Base-by-base conservation (phyloP, 2,113 vertebrate genomes). In the Nothocercus julius region DNA sequence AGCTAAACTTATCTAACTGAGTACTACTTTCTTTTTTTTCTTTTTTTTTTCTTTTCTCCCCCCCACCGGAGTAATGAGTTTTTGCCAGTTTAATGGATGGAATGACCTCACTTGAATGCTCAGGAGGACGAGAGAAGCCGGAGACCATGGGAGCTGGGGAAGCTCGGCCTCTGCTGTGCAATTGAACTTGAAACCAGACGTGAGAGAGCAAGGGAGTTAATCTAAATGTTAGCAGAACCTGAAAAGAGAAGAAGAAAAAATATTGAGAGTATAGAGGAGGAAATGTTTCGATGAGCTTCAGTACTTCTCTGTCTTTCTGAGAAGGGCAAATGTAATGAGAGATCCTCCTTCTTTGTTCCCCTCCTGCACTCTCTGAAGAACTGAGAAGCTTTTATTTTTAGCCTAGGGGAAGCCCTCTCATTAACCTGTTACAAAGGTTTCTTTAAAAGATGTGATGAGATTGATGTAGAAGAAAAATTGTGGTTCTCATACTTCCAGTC, bases 41-140 rank as follows among this genome's bases (percentile, higher is more conserved):
- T 87, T 87, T 85, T 75, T 85, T 85, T 92, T 76, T 89, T 54
- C 87, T 87, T 78, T 84, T 87, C 87, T 76, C 84, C 64, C 84
- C 69, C 58, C n/a, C n/a, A n/a, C n/a, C n/a, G 70, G 21, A 44
- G 76, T 74, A 15, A 44, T 77, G 47, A 49, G 47, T n/a, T 91
- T 80, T 68, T 94, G 72, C 70, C 75, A 70, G n/a, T 32, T 40
- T 32, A 74, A 63, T 77, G 30, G 89, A 76, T 72, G 92, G 85
- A 70, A 63, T 88, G 20, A 73, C 40, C 14, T 82, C 79, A 30
- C 2, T 2, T 3, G 80, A 67, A 77, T 87, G 63, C 70, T 12
- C 54, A 45, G 79, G 18, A 20, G 76, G 49, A 18, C 0, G 0
- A 66, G 66, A 56, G 63, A 83, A 77, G 47, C 38, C 32, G 18